These are phyloP conservation scores for Papilio polyxenes DNA, from an alignment of 1,140 invertebrate genomes.

Conservation along the genomic window DNA sequence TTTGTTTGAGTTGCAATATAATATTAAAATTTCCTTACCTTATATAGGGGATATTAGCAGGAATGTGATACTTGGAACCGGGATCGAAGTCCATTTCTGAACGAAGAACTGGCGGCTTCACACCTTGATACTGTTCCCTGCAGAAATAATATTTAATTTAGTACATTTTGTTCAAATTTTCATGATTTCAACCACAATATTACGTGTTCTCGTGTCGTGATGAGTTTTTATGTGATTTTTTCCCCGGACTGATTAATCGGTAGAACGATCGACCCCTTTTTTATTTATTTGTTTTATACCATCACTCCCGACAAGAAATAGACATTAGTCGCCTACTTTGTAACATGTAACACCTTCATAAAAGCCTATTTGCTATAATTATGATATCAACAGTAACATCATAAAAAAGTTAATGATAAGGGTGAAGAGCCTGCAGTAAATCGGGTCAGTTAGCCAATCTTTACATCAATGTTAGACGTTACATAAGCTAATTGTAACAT, in stretches of 20 bases:
- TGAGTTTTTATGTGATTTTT: no score
- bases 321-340: neutral
- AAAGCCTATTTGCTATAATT: neutral
- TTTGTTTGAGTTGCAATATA: neutral
- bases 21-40: conserved; percentile 83
- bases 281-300: neutral
- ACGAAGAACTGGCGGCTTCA: conserved; percentile 91
- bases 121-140: conserved; percentile 90
- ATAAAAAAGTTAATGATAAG: conserved; percentile 19
- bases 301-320: neutral
- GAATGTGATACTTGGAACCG: conserved; percentile 94
- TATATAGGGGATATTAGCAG: conserved; percentile 94
- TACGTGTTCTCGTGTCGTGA: no score
- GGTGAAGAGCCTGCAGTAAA: neutral
- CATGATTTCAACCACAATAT: no score
- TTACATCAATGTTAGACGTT: neutral
- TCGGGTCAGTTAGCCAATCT: conserved; percentile 30
- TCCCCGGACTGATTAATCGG: no score
- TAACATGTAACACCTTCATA: neutral
- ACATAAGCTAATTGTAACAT: conserved; percentile 32
- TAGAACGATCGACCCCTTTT: no score
- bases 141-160: neutral
- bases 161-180: neutral
- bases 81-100: conserved; percentile 95
- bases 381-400: neutral